Base-by-base conservation (phyloP, 2,113 vertebrate genomes). In the Sander lucioperca region DNA sequence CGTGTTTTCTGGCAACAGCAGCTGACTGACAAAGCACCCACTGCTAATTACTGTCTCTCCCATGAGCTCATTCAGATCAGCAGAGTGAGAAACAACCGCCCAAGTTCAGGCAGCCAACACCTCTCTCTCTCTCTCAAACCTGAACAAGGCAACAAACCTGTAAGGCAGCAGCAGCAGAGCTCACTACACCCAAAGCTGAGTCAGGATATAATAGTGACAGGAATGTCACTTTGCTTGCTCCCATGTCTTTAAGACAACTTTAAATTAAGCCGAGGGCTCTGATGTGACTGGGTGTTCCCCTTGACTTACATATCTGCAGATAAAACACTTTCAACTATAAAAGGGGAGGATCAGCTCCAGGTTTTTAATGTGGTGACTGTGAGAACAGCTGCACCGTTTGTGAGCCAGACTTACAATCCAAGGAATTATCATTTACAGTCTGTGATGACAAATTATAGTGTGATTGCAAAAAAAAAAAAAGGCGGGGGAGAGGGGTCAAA, bases 161-260 rank as follows among this genome's bases (percentile, higher is more conserved):
- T 63, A 70, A 33, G 74, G 79, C 72, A n/a, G 78, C 82, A 61
- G 72, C 19, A 30, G 73, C 18, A 25, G 11, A 63, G 59, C 56
- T 69, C 71, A 69, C 88, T 83, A 64, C 90, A 85, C 91, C 93
- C 91, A 88, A 54, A 72, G 81, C 83, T 87, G 88, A 92, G 67
- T 91, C 86, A 88, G 84, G 69, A 82, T 68, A 75, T 83, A 83
- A 88, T 77, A 83, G 86, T 33, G 61, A 70, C 67, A 88, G 92
- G 94, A 95, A 94, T 94, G 94, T 94, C 81, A 87, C 93, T 89
- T 83, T 92, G 88, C 94, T 91, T 85, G 91, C 90, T 93, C 81
- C 36, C 50, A 61, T 16, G 56, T 74, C 74, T 72, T 67, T 14
- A 6, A 56, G 39, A 51, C 77, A 72, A 51, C 69, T 47, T 72